Evolutionary conservation across 2,113 vertebrate species (phyloP).

Genomic region (Zapornia atra): DNA sequence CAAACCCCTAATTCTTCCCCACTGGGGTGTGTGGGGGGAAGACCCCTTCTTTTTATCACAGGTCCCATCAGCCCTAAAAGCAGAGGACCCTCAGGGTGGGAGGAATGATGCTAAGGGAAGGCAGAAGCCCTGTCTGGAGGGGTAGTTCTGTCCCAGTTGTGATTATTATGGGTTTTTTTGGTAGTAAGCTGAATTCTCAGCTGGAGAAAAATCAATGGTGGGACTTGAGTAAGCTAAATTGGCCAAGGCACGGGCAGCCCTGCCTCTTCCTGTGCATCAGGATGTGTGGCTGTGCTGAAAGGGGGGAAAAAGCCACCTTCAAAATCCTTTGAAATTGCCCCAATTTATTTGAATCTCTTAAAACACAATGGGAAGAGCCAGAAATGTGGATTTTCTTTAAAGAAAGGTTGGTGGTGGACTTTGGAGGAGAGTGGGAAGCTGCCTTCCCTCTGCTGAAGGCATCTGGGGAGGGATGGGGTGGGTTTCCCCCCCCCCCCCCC

Average conservation of each 20-base stretch:
- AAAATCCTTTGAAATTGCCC: neutral
- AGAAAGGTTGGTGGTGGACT: neutral
- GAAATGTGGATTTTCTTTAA: neutral
- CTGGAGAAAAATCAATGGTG: constrained; percentile 9
- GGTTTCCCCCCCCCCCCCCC: neutral
- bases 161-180: neutral
- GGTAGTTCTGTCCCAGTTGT: neutral
- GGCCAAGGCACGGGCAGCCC: neutral
- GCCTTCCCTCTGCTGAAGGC: neutral
- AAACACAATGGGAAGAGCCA: neutral
- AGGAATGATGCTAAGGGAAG: neutral
- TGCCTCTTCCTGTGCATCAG: neutral
- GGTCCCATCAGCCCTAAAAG: neutral
- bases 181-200: constrained; percentile 21
- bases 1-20: neutral
- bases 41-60: neutral
- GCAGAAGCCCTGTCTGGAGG: neutral
- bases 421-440: neutral
- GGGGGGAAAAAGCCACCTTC: neutral
- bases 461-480: neutral
- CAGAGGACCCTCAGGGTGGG: rapidly evolving
- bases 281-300: neutral
- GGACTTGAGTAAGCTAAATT: neutral
- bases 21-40: too few species aligned
- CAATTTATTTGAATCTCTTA: neutral